Evolutionary conservation across 2,888 invertebrate species (phyloP).

Genomic region (Tenodera sinensis): DNA sequence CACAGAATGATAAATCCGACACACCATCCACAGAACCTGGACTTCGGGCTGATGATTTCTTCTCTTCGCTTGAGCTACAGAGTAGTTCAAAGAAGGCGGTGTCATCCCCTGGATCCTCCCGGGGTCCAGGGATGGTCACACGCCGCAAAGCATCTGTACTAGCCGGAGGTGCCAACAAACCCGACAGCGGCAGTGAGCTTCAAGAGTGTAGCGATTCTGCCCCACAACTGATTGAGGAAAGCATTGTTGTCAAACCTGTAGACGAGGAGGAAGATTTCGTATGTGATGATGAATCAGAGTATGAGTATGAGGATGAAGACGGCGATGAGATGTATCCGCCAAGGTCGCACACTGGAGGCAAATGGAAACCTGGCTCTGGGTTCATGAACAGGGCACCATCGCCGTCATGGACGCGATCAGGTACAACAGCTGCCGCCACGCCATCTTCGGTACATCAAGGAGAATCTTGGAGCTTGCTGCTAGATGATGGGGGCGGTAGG

Average conservation of each 20-base stretch:
- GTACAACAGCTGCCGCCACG: constrained; percentile 9
- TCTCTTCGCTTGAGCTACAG: constrained; percentile 63
- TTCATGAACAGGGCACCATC: constrained; percentile 36
- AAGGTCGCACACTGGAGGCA: constrained; percentile 60
- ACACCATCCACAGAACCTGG: constrained; percentile 47
- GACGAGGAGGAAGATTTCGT: neutral
- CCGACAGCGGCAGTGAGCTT: neutral
- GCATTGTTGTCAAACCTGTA: neutral
- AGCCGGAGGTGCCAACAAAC: constrained; percentile 26
- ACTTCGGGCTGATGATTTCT: constrained; percentile 80
- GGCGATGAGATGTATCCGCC: constrained; percentile 46
- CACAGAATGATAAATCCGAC: constrained; percentile 34
- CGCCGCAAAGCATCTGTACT: constrained; percentile 44
- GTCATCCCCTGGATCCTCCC: neutral
- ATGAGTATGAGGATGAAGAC: constrained; percentile 24
- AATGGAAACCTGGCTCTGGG: constrained; percentile 66
- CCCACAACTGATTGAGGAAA: neutral
- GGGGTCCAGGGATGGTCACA: constrained; percentile 43
- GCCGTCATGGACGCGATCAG: constrained; percentile 40
- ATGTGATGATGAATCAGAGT: constrained; percentile 11
- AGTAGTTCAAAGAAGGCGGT: constrained; percentile 35
- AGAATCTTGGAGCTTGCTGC: constrained; percentile 20
- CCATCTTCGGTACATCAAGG: constrained; percentile 8
- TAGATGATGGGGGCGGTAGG: constrained; percentile 9
- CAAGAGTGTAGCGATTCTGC: neutral